Evolutionary conservation across 2,797 vertebrate genomes (phyloP).

Genomic region (Psittacula derbiana): DNA sequence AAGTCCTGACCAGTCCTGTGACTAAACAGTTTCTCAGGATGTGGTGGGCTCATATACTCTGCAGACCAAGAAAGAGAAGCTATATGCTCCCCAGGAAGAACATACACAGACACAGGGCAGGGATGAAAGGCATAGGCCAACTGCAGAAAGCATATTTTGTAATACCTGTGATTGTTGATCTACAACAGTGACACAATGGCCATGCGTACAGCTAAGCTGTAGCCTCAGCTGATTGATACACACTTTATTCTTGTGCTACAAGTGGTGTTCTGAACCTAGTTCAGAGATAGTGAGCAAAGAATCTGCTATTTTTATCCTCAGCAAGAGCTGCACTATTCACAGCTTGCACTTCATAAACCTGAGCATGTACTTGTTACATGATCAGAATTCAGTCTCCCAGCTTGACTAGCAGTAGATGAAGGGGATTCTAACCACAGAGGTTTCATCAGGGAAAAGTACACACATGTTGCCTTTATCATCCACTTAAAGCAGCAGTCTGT

Average conservation of each 20-base stretch:
- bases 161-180: not conserved
- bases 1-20: not conserved
- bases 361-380: not conserved
- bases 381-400: not conserved
- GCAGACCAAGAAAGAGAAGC: not conserved
- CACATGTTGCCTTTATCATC: rapidly evolving
- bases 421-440: not conserved
- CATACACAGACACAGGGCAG: not conserved
- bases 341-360: not conserved
- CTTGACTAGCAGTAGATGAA: not conserved
- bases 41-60: too few species aligned
- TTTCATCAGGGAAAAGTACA: not conserved
- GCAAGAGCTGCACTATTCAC: not conserved
- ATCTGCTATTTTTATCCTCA: not conserved
- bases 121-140: not conserved
- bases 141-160: not conserved
- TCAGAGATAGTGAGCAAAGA: not conserved
- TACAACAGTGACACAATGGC: not conserved
- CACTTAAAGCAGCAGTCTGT: not conserved
- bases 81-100: not conserved
- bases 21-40: not conserved
- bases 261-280: not conserved
- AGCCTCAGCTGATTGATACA: not conserved
- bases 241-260: not conserved
- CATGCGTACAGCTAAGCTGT: not conserved